Evolutionary conservation across 1,140 invertebrate genomes (phyloP).

Genomic region (Macrobrachium nipponense): DNA sequence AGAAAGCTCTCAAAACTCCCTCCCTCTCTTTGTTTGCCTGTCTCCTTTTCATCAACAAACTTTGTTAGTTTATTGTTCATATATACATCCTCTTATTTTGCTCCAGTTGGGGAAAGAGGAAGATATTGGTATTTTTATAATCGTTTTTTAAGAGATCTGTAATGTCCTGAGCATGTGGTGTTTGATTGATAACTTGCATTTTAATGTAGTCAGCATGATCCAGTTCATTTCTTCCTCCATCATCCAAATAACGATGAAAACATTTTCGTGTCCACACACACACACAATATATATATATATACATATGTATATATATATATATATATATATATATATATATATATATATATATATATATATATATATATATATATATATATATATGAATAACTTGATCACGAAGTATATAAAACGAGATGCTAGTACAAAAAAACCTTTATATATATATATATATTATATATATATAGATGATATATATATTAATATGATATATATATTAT

Average conservation of each 20-base stretch:
- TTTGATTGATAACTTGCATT: too few relatives aligned
- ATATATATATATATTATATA: background rate
- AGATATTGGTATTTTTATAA: too few relatives aligned
- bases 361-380: background rate
- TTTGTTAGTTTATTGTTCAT: too few relatives aligned
- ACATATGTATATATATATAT: background rate
- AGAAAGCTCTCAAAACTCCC: too few relatives aligned
- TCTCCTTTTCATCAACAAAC: background rate
- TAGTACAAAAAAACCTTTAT: too few relatives aligned
- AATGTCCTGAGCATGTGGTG: too few relatives aligned
- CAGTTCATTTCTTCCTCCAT: too few relatives aligned
- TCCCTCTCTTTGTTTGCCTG: background rate
- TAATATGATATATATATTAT: background rate
- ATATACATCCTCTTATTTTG: background rate
- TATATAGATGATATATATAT: background rate
- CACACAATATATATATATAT: slow-evolving; percentile 23
- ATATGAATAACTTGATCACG: background rate
- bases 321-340: slow-evolving; percentile 3
- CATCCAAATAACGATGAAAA: too few relatives aligned
- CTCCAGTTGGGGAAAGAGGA: too few relatives aligned
- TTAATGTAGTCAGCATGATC: too few relatives aligned
- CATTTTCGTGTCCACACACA: background rate
- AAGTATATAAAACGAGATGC: too few relatives aligned
- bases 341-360: slow-evolving; percentile 4
- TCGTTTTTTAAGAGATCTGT: too few relatives aligned